Evolutionary conservation across 2,888 invertebrate genomes (phyloP).

Genomic region (Aleiodes leptofemur): DNA sequence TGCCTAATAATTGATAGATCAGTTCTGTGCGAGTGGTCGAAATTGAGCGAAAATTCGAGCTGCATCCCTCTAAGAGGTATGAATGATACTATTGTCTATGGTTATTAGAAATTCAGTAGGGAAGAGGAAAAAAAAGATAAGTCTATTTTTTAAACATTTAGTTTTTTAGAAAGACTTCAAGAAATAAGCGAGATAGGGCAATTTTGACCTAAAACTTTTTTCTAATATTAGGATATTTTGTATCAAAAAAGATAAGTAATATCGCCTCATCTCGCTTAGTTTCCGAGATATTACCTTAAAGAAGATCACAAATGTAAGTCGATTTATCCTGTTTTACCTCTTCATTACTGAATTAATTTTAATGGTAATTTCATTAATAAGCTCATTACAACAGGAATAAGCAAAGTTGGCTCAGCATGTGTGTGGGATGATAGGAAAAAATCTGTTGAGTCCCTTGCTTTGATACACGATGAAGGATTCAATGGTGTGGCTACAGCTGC

Average conservation of each 20-base stretch:
- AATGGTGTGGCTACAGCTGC: slow-evolving; percentile 65
- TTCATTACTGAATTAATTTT: no score
- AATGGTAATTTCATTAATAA: neutral
- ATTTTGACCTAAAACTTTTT: no score
- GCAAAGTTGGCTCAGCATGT: slow-evolving; percentile 54
- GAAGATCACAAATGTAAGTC: no score
- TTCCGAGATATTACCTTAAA: no score
- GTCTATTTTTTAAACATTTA: no score
- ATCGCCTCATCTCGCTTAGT: no score
- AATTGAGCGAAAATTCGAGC: slow-evolving; percentile 48
- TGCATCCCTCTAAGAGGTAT: slow-evolving; percentile 7
- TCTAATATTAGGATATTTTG: no score
- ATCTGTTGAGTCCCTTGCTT: slow-evolving; percentile 64
- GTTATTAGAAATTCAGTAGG: neutral
- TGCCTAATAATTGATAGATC: slow-evolving; percentile 11
- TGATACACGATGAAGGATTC: slow-evolving; percentile 66
- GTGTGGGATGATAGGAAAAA: slow-evolving; percentile 61
- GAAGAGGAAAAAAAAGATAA: no score
- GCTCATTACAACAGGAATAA: neutral
- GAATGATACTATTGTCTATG: neutral
- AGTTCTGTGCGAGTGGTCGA: slow-evolving; percentile 59
- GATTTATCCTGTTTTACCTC: no score
- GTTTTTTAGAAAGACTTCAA: no score
- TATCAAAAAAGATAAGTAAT: no score
- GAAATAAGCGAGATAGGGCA: no score